Evolutionary conservation across 1,140 invertebrate genomes (phyloP).

Genomic region (Drosophila sechellia): DNA sequence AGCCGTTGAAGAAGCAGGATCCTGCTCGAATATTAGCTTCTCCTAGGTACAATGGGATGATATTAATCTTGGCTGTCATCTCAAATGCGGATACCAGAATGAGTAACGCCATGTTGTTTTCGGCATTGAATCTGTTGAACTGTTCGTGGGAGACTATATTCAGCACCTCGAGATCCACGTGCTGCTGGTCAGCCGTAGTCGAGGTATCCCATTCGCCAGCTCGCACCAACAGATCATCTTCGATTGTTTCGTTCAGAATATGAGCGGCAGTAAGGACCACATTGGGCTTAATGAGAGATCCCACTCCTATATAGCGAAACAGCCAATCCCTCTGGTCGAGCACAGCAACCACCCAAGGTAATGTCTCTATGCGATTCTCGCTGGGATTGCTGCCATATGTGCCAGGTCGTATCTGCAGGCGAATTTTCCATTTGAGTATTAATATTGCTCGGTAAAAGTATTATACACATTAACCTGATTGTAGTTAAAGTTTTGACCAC

Average conservation of each 20-base stretch:
- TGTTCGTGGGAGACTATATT: neutral
- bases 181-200: neutral
- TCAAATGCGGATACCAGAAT: neutral
- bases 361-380: neutral
- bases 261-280: neutral
- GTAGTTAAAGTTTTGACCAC: neutral
- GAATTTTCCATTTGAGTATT: neutral
- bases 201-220: neutral
- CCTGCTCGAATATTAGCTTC: rapidly evolving
- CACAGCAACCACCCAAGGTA: neutral
- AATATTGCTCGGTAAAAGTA: neutral
- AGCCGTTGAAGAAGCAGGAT: slow-evolving; percentile 1
- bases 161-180: neutral
- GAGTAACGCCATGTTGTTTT: neutral
- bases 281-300: neutral
- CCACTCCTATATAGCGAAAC: neutral
- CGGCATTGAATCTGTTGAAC: neutral
- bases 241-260: neutral
- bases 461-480: neutral
- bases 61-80: neutral
- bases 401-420: neutral
- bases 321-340: neutral
- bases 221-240: neutral
- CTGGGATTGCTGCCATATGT: too few species aligned
- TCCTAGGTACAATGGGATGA: neutral